These are phyloP conservation scores for Vanessa atalanta DNA, from an alignment of 1,140 invertebrate species.

Conservation along the genomic window DNA sequence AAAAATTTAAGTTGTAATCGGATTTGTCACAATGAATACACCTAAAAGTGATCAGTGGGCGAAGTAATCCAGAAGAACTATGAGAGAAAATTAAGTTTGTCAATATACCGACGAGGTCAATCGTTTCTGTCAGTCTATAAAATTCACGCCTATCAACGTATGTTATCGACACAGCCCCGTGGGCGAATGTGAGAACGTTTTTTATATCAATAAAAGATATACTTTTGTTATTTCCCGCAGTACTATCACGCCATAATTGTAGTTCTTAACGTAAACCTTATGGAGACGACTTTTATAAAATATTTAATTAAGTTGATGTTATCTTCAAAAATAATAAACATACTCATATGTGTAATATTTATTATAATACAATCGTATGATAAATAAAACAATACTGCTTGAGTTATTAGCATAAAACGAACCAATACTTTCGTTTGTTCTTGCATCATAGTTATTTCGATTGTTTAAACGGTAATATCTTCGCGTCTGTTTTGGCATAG, in stretches of 20 bases:
- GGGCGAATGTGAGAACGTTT: conserved; percentile 39
- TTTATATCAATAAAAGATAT: not conserved
- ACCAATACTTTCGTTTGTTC: not conserved
- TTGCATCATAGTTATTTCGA: not conserved
- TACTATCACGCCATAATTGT: not conserved
- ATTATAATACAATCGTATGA: not conserved
- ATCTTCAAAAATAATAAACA: not conserved
- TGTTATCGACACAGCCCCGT: conserved; percentile 26
- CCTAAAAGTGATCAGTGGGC: conserved; percentile 5
- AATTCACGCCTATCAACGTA: conserved; percentile 56
- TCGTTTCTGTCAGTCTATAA: conserved; percentile 53
- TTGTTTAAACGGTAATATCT: not conserved
- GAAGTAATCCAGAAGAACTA: conserved; percentile 54
- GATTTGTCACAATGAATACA: not conserved
- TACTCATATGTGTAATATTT: not conserved
- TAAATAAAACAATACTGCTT: not conserved
- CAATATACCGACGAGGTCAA: conserved; percentile 50
- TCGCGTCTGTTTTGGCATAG: conserved; percentile 15
- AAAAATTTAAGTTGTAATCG: not conserved
- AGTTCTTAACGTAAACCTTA: too few relatives aligned
- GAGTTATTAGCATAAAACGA: not conserved
- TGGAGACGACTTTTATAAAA: not conserved
- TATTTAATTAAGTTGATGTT: not conserved
- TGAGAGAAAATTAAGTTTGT: conserved; percentile 40
- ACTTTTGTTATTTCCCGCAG: not conserved